These are phyloP conservation scores for Noturus placidus DNA, from an alignment of 2,113 vertebrate species.

Conservation along the genomic window DNA sequence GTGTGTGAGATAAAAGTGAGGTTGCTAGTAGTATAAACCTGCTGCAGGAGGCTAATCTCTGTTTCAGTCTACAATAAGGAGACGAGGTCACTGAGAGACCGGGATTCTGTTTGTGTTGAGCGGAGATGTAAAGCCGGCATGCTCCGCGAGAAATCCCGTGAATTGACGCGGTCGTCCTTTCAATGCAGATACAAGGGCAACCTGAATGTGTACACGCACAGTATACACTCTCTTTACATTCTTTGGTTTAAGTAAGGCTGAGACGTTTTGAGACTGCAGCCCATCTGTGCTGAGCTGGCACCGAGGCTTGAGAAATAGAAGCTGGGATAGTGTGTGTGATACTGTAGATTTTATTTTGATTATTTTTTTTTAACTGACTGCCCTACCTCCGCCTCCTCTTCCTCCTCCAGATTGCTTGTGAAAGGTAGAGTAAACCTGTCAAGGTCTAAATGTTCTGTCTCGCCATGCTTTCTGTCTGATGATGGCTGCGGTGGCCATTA, in stretches of 20 bases:
- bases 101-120: not conserved
- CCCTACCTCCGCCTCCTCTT: not conserved
- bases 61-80: not conserved
- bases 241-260: not conserved
- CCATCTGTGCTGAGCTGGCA: not conserved
- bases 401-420: conserved; percentile 20
- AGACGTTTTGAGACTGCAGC: not conserved
- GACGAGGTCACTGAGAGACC: not conserved
- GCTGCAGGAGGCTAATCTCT: conserved; percentile 21
- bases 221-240: not conserved
- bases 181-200: not conserved
- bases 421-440: conserved; percentile 55
- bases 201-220: not conserved
- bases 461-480: conserved; percentile 37
- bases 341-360: not conserved
- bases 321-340: not conserved
- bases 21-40: not conserved
- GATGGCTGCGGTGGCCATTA: conserved; percentile 34
- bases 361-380: conserved; percentile 35
- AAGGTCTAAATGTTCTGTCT: conserved; percentile 42
- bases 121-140: not conserved
- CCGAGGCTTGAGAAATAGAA: not conserved
- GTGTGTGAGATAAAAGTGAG: not conserved
- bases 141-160: not conserved
- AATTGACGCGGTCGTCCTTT: not conserved